Conservation (phyloP, 1,140 invertebrate genomes). For the Ephestia elutella region DNA sequence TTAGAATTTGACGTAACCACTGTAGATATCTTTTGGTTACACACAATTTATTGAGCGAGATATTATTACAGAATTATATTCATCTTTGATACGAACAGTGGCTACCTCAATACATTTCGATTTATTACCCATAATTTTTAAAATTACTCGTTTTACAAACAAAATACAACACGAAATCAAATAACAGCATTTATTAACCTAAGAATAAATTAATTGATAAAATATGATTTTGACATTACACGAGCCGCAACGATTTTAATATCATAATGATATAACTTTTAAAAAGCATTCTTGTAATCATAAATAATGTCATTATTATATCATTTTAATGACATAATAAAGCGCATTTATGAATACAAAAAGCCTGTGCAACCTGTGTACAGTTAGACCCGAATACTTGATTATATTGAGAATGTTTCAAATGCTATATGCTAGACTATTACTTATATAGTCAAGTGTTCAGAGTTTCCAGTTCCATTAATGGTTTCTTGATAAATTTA, state of each 20-base stretch:
- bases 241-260: slow-evolving; percentile 71
- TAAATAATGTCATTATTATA: slow-evolving; percentile 25
- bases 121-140: slow-evolving; percentile 18
- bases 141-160: slow-evolving; percentile 31
- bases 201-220: slow-evolving; percentile 66
- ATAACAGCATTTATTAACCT: slow-evolving; percentile 57
- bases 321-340: slow-evolving; percentile 6
- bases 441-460: too few species aligned
- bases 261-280: slow-evolving; percentile 67
- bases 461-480: too few species aligned
- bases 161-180: slow-evolving; percentile 24
- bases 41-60: not conserved
- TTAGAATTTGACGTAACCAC: slow-evolving; percentile 27
- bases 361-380: slow-evolving; percentile 9
- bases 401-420: too few species aligned
- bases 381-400: too few species aligned
- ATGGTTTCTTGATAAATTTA: too few species aligned
- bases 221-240: slow-evolving; percentile 40
- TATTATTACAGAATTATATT: slow-evolving; percentile 1
- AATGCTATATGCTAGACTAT: too few species aligned
- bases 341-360: slow-evolving; percentile 30
- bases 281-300: slow-evolving; percentile 39
- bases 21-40: slow-evolving; percentile 7
- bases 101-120: not conserved
- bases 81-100: slow-evolving; percentile 6